Base-by-base conservation (phyloP, 1,140 invertebrate species). In the Drosophila santomea region DNA sequence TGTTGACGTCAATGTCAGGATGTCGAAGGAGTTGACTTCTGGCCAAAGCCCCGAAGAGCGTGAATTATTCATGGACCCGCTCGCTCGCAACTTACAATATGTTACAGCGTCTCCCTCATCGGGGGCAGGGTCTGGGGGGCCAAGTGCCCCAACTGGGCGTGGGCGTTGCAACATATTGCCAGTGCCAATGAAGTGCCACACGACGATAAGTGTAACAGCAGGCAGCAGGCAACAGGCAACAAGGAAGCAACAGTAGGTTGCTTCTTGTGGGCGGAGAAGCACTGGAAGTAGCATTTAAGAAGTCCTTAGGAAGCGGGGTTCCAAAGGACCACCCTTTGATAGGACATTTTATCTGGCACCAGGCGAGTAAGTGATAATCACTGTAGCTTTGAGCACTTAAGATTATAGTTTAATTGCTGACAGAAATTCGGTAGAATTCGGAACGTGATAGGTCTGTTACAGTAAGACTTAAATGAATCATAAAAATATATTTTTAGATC, bases 1-100 rank as follows among this genome's bases (percentile, higher is more conserved):
- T 32, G 8, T 88, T 88, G 83, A 88, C 83, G 83, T 88, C 83
- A 88, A 89, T 88, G 83, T 83, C 83, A 86, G 75, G 58, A 73
- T 14, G 44, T 54, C 45, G 52, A 45, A 69, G 69, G 62, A 78
- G 75, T 74, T 58, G 28, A 32, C 32, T 54, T 54, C 50, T 63
- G 69, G 72, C 51, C 48, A 51, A 2, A 63, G 78, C 73, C 54
- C 62, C 63, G 59, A 58, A 55, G 55, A 61, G 66, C 66, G 82
- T 85, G 78, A 85, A 85, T 85, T 68, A 88, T 88, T 88, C 82
- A 85, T 85, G 69, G 82, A 75, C 54, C 74, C 39, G 60, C 28
- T 66, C 59, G 51, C 28, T 66, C 62, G 54, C 69, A 82, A 60
- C 74, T 71, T 74, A 82, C 82, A 88, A 78, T 75, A 75, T 83